These are phyloP conservation scores for Phymatocera aterrima DNA, from an alignment of 2,888 invertebrate genomes.

Conservation along the genomic window DNA sequence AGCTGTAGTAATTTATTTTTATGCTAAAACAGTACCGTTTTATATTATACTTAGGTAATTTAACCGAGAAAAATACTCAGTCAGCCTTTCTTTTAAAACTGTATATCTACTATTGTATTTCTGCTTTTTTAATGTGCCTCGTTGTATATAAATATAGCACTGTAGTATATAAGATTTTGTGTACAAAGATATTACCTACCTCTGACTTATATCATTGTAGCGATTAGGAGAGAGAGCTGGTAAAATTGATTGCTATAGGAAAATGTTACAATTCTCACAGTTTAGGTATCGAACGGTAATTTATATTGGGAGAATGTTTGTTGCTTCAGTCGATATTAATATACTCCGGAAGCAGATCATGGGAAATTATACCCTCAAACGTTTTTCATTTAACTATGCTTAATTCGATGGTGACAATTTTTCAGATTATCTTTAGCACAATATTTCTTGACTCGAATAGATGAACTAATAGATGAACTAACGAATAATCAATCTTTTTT, in stretches of 20 bases:
- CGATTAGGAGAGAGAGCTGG: background rate
- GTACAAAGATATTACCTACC: constrained; percentile 1
- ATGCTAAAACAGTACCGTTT: background rate
- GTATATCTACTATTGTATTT: background rate
- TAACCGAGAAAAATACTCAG: background rate
- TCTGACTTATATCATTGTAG: too few relatives aligned
- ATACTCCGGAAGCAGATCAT: too few relatives aligned
- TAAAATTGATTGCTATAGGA: background rate
- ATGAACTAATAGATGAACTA: background rate
- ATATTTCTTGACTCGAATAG: background rate
- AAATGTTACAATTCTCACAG: background rate
- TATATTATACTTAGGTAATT: constrained; percentile 12
- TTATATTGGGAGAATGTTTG: too few relatives aligned
- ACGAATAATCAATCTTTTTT: background rate
- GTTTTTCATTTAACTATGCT: too few relatives aligned
- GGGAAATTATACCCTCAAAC: too few relatives aligned
- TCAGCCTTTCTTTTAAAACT: background rate
- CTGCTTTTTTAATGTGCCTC: background rate
- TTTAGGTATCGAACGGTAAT: background rate
- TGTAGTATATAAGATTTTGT: background rate
- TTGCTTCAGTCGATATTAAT: too few relatives aligned
- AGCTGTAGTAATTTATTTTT: background rate
- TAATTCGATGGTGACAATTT: too few relatives aligned
- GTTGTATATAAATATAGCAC: too few relatives aligned
- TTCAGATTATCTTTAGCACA: background rate